Conservation (phyloP, 92 coral and sea anemone species). For the Pocillopora grandis region DNA sequence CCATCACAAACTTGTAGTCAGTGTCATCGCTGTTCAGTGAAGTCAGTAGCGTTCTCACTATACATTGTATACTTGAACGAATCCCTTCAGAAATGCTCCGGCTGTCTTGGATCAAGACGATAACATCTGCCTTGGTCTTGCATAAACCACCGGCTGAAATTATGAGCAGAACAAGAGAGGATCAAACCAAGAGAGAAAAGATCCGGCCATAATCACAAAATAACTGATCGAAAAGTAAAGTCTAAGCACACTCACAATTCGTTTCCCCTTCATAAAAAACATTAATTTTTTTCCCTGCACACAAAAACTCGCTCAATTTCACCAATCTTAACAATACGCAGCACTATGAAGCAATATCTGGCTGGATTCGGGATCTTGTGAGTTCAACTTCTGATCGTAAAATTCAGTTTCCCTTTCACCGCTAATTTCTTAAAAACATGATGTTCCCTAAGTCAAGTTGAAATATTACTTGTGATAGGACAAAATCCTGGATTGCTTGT, state of each 20-base stretch:
- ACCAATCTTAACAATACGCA: no score
- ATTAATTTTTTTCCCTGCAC: no score
- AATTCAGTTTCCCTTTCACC: not conserved
- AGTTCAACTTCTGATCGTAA: not conserved
- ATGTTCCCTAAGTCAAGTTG: not conserved
- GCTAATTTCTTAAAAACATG: not conserved
- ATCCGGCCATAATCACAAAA: no score
- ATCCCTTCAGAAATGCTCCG: not conserved
- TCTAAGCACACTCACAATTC: no score
- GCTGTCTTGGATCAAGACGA: constrained; percentile 22
- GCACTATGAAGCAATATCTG: no score
- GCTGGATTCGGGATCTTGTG: no score
- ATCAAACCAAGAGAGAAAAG: not conserved
- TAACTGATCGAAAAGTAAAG: not conserved
- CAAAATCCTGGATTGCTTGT: not conserved
- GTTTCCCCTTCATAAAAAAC: no score
- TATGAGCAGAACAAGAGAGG: not conserved
- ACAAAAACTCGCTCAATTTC: no score
- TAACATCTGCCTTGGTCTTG: constrained; percentile 23
- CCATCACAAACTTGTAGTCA: constrained; percentile 12
- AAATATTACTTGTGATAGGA: not conserved
- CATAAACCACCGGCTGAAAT: not conserved
- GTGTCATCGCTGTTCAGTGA: not conserved
- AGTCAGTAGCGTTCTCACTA: not conserved
- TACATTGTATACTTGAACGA: not conserved